Evolutionary conservation across 2,113 vertebrate species (phyloP).

Genomic region (Callopanchax toddi): DNA sequence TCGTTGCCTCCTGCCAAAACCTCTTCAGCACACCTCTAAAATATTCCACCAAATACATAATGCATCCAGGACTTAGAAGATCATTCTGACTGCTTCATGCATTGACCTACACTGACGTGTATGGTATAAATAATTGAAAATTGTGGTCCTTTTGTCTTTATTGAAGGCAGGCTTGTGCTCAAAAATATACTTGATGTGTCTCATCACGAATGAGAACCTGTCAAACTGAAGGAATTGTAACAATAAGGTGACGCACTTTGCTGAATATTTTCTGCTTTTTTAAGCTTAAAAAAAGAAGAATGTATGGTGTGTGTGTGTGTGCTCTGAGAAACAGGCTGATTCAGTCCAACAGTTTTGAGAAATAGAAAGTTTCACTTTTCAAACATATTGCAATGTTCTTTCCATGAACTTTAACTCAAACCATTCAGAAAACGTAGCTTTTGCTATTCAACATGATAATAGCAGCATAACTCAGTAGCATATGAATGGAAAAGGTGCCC

Average conservation of each 20-base stretch:
- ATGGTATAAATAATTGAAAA: constrained; percentile 3
- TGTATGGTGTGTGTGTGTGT: too few relatives aligned
- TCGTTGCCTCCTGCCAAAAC: constrained; percentile 23
- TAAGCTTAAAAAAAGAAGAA: background rate
- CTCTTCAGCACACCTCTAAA: constrained; percentile 8
- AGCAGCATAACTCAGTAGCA: constrained; percentile 33
- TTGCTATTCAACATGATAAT: constrained; percentile 19
- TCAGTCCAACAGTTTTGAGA: background rate
- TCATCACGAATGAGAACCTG: background rate
- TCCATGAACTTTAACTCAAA: constrained; percentile 17
- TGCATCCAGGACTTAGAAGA: constrained; percentile 4
- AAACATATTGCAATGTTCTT: constrained; percentile 1
- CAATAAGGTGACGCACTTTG: background rate
- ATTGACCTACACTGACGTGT: constrained; percentile 17
- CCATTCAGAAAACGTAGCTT: constrained; percentile 5
- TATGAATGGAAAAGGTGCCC: constrained; percentile 20
- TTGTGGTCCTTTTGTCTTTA: background rate
- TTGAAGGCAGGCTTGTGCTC: constrained; percentile 11
- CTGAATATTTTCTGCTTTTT: background rate
- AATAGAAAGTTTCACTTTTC: constrained; percentile 1
- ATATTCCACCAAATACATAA: constrained; percentile 25
- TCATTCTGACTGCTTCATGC: constrained; percentile 1
- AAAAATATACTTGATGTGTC: background rate
- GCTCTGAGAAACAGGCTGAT: background rate
- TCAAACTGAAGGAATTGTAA: constrained; percentile 4